Percentiles rank a stretch among this genome's conserved stretches.
Evolutionary conservation across 2,113 vertebrate genomes (phyloP).

Genomic region (Recurvirostra avosetta): DNA sequence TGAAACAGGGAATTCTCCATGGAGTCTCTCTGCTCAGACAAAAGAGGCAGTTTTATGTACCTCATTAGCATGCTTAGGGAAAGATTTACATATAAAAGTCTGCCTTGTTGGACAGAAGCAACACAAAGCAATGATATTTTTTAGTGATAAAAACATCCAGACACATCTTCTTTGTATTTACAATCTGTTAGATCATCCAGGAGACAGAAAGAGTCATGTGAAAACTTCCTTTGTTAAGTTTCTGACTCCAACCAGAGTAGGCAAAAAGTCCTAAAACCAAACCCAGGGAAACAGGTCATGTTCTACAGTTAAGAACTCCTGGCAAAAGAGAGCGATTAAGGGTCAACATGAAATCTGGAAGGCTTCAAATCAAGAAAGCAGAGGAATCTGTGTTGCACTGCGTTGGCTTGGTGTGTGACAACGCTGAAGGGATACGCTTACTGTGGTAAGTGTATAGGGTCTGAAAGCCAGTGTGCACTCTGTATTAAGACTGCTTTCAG

Average conservation of each 20-base stretch:
- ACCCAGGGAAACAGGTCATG: not conserved
- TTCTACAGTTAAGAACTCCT: not conserved
- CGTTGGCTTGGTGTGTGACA: not conserved
- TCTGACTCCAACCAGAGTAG: not conserved
- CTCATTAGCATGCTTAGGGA: not conserved
- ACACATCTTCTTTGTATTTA: not conserved
- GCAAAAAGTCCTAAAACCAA: not conserved
- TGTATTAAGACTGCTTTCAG: not conserved
- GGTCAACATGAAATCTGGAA: not conserved
- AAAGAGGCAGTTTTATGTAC: not conserved
- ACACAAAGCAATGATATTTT: not conserved
- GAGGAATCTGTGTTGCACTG: not conserved
- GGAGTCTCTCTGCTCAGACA: not conserved
- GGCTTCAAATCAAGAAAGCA: not conserved
- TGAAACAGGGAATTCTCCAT: not conserved
- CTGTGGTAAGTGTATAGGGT: not conserved
- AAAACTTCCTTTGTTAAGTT: not conserved
- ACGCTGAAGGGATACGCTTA: not conserved
- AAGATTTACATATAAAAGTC: conserved; percentile 6
- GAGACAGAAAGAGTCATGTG: not conserved
- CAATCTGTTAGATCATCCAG: not conserved
- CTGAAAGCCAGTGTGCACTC: not conserved
- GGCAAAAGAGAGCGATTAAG: not conserved
- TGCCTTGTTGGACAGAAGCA: not conserved
- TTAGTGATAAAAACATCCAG: not conserved